Base-by-base conservation (phyloP, 2,888 invertebrate genomes). In the Dorcus hopei region DNA sequence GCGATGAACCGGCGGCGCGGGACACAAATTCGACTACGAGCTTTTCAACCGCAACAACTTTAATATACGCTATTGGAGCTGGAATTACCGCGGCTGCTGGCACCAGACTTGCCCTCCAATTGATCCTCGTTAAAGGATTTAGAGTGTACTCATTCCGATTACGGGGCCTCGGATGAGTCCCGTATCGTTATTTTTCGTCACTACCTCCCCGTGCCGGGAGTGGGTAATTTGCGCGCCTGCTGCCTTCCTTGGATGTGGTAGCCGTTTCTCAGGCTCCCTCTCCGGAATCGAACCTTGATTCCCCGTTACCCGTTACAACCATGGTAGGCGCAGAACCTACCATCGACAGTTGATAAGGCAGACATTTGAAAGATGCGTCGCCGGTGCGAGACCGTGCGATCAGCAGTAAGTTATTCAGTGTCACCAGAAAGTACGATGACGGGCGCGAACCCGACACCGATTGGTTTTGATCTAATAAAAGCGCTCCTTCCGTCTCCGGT, bases 261-360 rank as follows among this genome's bases (percentile, higher is more conserved):
- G 84, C 85, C 83, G 82, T 85, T 84, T 84, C 83, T 85, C 84
- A 85, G 83, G 85, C 84, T 85, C 83, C 83, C 84, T 85, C 85
- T 85, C 84, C 85, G 83, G 85, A 86, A 85, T 85, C 84, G 83
- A 87, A 86, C 85, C 86, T 86, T 86, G 81, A 87, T 87, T 86
- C 85, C 82, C 86, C 85, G 85, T 86, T 84, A 87, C 85, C 70
- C 84, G 85, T 87, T 80, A 82, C 80, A 79, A 83, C 84, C 85
- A 85, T 83, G 85, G 84, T 84, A 85, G 83, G 80, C 85, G 77
- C 79, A 80, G 81, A 83, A 80, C 80, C 82, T 84, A 85, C 85
- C 84, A 82, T 85, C 85, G 1, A 14, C 80, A 84, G 83, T 83
- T 84, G 85, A 85, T 85, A 85, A 80, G 85, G 83, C 85, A 85